These are phyloP conservation scores for Heliconius cydno DNA, from an alignment of 2,888 invertebrate genomes.

Conservation along the genomic window DNA sequence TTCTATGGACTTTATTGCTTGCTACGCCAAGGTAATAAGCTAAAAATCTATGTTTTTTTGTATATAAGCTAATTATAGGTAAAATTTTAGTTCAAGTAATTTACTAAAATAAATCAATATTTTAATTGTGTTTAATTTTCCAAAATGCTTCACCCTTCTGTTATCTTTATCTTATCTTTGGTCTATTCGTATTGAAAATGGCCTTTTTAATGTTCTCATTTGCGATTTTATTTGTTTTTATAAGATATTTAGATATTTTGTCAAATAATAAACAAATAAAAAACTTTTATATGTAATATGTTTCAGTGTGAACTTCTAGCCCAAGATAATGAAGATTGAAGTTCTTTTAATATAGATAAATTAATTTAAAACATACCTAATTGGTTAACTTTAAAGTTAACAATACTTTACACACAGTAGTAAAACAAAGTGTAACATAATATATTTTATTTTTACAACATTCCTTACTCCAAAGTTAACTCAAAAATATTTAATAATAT, in stretches of 20 bases:
- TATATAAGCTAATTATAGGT: background rate
- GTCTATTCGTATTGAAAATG: background rate
- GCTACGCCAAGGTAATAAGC: slow-evolving; percentile 33
- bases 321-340: slow-evolving; percentile 47
- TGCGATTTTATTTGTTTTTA: background rate
- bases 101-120: background rate
- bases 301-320: slow-evolving; percentile 66
- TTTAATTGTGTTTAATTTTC: background rate
- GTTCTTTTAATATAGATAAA: background rate
- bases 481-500: background rate
- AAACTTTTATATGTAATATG: slow-evolving; percentile 23
- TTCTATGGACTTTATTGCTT: slow-evolving; percentile 50
- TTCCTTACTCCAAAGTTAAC: slow-evolving; percentile 10
- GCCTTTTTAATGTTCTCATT: too few species aligned
- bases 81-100: background rate
- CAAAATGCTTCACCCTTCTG: background rate
- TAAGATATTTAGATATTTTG: background rate
- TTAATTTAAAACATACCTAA: too few species aligned
- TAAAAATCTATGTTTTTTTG: background rate
- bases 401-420: background rate
- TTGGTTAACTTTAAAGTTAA: background rate
- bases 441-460: background rate
- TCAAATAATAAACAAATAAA: background rate
- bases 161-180: background rate
- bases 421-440: background rate